Base-by-base conservation (phyloP, 2,888 invertebrate genomes). In the Nomada ferruginata region DNA sequence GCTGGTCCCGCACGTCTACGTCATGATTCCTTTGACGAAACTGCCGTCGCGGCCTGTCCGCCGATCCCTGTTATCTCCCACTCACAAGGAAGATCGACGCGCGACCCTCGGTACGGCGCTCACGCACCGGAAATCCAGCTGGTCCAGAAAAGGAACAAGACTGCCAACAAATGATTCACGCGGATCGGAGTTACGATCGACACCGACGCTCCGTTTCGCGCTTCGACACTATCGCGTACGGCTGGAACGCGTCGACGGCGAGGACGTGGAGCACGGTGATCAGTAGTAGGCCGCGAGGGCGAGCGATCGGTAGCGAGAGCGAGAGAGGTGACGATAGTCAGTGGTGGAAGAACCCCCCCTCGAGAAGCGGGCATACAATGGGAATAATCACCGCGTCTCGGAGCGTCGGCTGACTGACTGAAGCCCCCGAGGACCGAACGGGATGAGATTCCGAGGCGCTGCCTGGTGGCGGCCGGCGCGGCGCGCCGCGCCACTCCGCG, bases 371-470 rank as follows among this genome's bases (percentile, higher is more conserved):
- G 85, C 88, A 86, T 88, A 92, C 92, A 93, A 93, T 92, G 88
- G 90, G 89, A 92, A 92, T 92, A 93, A 93, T 92, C 91, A 92
- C 91, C 91, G 91, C 91, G 91, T 90, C 89, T 89, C 89, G 91
- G 89, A 91, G 91, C 92, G 91, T 92, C 91, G 92, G 89, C 92
- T 90, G 91, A 91, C 92, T 91, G 92, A 91, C 92, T 91, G 93
- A 92, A 89, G 90, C 89, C 86, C 86, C 87, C 89, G 90, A 85
- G 89, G 90, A 89, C 86, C 90, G 88, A 89, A 88, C 88, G 86
- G 87, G 91, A 89, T 89, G 90, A 88, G 91, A 91, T 91, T 91
- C 91, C 91, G 90, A 86, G 90, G 89, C 89, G 90, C 89, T 87
- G 90, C 86, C 86, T 85, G 84, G 82, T 71, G 89, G 85, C 71